phyloP scores from a whole-genome alignment of 1,140 invertebrate species.

The Drosophila grimshawi region DNA sequence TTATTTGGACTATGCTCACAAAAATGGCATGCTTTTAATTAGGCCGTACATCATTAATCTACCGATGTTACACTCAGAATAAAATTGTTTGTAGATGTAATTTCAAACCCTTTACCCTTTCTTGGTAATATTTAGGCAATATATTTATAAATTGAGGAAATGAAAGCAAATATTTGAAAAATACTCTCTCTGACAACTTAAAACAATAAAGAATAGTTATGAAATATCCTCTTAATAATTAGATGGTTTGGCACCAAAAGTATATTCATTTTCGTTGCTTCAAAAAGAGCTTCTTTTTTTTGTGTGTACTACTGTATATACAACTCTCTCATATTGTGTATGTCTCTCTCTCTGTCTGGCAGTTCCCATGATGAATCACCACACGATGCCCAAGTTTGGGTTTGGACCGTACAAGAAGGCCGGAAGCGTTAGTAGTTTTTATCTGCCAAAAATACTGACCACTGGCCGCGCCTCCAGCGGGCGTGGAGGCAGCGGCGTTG shows the following conservation, averaged over 20 bases:
- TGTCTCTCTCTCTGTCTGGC: conserved; percentile 52
- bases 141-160: too few species aligned
- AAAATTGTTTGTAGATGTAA: not conserved
- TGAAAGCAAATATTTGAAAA: too few species aligned
- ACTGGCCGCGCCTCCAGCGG: conserved; percentile 65
- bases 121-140: too few species aligned
- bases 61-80: conserved; percentile 9
- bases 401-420: conserved; percentile 84
- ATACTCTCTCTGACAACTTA: too few species aligned
- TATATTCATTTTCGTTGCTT: too few species aligned
- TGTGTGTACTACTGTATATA: not conserved
- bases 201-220: too few species aligned
- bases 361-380: conserved; percentile 90
- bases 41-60: conserved; percentile 62
- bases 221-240: too few species aligned
- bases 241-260: too few species aligned
- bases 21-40: conserved; percentile 41
- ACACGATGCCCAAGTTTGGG: conserved; percentile 89
- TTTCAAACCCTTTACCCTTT: too few species aligned
- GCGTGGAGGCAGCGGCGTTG: not conserved
- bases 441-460: conserved; percentile 83
- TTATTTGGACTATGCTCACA: conserved; percentile 30
- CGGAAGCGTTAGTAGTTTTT: conserved; percentile 84
- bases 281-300: not conserved
- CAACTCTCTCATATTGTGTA: not conserved